phyloP scores from a whole-genome alignment of 2,113 vertebrate species.

The Guaruba guarouba region DNA sequence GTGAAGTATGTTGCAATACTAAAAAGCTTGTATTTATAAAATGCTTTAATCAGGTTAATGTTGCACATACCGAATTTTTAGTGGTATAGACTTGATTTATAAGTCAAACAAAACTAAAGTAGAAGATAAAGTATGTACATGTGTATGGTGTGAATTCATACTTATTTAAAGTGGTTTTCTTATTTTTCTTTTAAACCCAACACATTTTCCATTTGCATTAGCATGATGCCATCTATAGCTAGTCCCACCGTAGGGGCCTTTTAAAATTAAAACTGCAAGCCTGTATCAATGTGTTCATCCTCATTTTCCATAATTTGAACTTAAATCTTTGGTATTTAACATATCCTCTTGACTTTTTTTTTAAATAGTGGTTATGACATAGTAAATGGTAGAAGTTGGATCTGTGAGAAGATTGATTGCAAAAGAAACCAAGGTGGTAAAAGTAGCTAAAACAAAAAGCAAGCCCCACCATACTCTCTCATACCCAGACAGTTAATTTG shows the following conservation, averaged over 20 bases:
- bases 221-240: conserved; percentile 70
- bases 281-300: conserved; percentile 67
- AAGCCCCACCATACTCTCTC: background rate
- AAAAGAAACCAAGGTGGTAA: background rate
- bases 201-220: conserved; percentile 67
- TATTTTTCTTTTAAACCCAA: background rate
- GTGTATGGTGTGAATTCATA: conserved; percentile 67
- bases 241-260: conserved; percentile 64
- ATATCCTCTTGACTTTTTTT: background rate
- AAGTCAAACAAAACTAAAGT: conserved; percentile 58
- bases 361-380: background rate
- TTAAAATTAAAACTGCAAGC: conserved; percentile 72
- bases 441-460: background rate
- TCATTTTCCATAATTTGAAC: conserved; percentile 67
- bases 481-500: background rate
- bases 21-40: conserved; percentile 77
- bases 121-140: conserved; percentile 12
- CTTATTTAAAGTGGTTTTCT: conserved; percentile 61
- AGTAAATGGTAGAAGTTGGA: background rate
- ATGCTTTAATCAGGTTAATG: conserved; percentile 70
- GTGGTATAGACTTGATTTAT: conserved; percentile 65
- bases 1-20: conserved; percentile 71
- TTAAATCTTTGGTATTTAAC: conserved; percentile 32
- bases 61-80: conserved; percentile 70
- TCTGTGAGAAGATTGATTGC: background rate